Evolutionary conservation across 2,797 vertebrate species (phyloP).

Genomic region (Hybognathus amarus): DNA sequence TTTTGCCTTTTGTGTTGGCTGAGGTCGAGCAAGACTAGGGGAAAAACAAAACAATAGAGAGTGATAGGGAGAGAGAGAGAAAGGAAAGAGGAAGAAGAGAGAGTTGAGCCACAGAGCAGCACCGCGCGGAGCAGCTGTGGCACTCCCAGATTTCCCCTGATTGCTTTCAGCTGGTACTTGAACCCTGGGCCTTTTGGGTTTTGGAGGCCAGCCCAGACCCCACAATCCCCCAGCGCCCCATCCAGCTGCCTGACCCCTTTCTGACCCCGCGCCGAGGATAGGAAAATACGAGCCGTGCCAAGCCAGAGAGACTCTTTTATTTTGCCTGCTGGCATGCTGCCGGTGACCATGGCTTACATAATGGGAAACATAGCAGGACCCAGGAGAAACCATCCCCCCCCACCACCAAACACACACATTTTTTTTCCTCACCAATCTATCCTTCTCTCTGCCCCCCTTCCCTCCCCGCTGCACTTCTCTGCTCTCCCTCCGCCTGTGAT

Average conservation of each 20-base stretch:
- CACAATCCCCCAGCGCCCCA: constrained; percentile 99
- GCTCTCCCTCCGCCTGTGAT: constrained; percentile 84
- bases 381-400: constrained; percentile 88
- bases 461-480: constrained; percentile 61
- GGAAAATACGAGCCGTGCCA: constrained; percentile 99
- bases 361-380: constrained; percentile 99
- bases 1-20: constrained; percentile 63
- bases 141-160: constrained; percentile 95
- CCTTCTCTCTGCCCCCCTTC: constrained; percentile 71
- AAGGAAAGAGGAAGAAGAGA: constrained; percentile 65
- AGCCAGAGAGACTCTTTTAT: constrained; percentile 99
- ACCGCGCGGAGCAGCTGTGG: constrained; percentile 94
- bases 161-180: constrained; percentile 99
- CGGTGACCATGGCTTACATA: constrained; percentile 99
- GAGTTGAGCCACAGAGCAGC: constrained; percentile 78
- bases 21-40: constrained; percentile 64
- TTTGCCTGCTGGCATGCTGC: constrained; percentile 99
- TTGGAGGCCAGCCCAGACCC: constrained; percentile 99
- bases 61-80: constrained; percentile 59
- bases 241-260: constrained; percentile 99
- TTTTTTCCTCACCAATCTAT: constrained; percentile 77
- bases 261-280: constrained; percentile 99
- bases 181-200: constrained; percentile 98
- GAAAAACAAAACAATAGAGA: constrained; percentile 48
- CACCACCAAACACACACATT: constrained; percentile 40